Evolutionary conservation across 2,888 invertebrate species (phyloP).

Genomic region (Andrena fulva): DNA sequence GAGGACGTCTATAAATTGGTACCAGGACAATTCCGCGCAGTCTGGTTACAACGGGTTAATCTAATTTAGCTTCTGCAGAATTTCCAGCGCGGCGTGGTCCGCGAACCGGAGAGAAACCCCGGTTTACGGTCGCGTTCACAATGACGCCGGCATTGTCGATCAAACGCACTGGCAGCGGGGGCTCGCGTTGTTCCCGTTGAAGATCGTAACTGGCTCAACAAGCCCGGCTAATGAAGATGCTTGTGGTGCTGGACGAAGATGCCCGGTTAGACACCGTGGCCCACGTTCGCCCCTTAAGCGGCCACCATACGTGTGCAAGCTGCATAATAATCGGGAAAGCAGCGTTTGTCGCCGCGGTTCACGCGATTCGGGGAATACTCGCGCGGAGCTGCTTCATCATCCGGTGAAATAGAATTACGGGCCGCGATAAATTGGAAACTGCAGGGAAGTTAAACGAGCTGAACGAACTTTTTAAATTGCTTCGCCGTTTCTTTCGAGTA

Average conservation of each 20-base stretch:
- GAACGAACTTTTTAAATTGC: slow-evolving; percentile 28
- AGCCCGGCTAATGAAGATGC: slow-evolving; percentile 35
- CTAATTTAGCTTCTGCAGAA: slow-evolving; percentile 74
- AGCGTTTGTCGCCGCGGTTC: slow-evolving; percentile 12
- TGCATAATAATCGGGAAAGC: slow-evolving; percentile 39
- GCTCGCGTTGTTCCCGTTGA: background rate
- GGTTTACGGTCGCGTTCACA: slow-evolving; percentile 48
- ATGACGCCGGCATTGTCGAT: slow-evolving; percentile 39
- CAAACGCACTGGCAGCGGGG: slow-evolving; percentile 9
- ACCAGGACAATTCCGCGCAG: slow-evolving; percentile 64
- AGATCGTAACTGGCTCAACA: slow-evolving; percentile 28
- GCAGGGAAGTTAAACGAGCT: slow-evolving; percentile 5
- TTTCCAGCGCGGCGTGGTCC: slow-evolving; percentile 60
- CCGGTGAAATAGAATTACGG: slow-evolving; percentile 37
- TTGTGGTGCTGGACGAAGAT: background rate
- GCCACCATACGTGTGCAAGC: slow-evolving; percentile 5
- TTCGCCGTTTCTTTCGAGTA: slow-evolving; percentile 9
- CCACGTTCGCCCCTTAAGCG: background rate
- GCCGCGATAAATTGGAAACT: slow-evolving; percentile 30
- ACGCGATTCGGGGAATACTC: slow-evolving; percentile 4
- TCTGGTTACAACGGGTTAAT: slow-evolving; percentile 75
- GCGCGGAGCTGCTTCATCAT: slow-evolving; percentile 13
- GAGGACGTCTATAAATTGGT: slow-evolving; percentile 66
- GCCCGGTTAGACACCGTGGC: background rate
- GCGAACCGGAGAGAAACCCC: slow-evolving; percentile 23